Evolutionary conservation across 2,888 invertebrate genomes (phyloP).

Genomic region (Euplexia lucipara): DNA sequence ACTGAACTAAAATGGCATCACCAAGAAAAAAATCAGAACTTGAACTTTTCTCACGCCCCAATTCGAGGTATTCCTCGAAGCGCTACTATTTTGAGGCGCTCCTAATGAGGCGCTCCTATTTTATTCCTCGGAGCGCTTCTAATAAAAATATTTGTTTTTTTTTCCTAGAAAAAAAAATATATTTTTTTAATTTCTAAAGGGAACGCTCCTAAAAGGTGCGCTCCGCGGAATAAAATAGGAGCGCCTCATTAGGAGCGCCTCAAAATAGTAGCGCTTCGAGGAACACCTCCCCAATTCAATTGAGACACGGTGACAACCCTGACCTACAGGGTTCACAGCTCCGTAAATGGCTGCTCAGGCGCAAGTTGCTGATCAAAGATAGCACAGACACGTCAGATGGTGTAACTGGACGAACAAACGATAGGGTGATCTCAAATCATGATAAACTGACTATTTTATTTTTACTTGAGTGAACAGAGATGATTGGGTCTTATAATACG

Average conservation of each 20-base stretch:
- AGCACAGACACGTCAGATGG: constrained; percentile 50
- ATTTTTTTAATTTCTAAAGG: no score
- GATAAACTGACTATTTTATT: constrained; percentile 38
- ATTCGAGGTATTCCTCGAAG: no score
- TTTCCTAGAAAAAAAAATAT: no score
- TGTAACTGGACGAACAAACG: constrained; percentile 42
- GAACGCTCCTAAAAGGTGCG: no score
- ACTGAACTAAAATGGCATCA: constrained; percentile 36
- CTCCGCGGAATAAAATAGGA: no score
- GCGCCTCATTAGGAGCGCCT: no score
- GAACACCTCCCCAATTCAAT: constrained; percentile 55
- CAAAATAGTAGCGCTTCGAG: no score
- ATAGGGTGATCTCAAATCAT: constrained; percentile 40
- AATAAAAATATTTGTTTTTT: no score
- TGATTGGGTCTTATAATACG: constrained; percentile 21
- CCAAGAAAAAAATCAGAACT: constrained; percentile 21
- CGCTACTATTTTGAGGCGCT: no score
- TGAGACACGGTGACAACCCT: constrained; percentile 59
- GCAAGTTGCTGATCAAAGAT: constrained; percentile 50
- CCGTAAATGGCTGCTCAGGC: constrained; percentile 42
- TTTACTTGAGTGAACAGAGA: constrained; percentile 33
- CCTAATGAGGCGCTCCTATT: no score
- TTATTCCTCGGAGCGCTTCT: no score
- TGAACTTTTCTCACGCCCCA: constrained; percentile 62
- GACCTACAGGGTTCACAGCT: constrained; percentile 62